These are phyloP conservation scores for Amphimedon queenslandica DNA, from an alignment of 37 sponge, comb jelly and placozoan species.

Conservation along the genomic window DNA sequence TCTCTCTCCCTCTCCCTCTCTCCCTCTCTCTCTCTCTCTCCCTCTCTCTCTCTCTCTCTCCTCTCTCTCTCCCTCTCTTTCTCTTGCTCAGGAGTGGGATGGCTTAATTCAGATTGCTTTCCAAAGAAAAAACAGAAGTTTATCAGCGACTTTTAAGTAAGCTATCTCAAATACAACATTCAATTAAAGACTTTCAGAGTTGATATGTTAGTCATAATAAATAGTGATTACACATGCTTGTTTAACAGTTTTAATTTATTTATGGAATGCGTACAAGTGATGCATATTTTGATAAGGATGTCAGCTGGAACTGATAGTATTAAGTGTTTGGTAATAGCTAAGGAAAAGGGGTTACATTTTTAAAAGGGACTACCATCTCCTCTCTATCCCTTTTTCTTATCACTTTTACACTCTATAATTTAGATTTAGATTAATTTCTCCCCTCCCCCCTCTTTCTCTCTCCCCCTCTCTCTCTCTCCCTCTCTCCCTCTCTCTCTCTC, in stretches of 20 bases:
- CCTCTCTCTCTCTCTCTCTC: neutral
- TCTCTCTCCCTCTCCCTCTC: neutral
- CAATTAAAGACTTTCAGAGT: too few relatives aligned
- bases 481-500: slow-evolving; percentile 6
- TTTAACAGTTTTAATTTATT: too few relatives aligned
- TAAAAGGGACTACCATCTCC: neutral
- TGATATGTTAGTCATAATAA: too few relatives aligned
- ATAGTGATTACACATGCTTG: too few relatives aligned
- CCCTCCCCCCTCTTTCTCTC: neutral
- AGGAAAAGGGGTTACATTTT: too few relatives aligned
- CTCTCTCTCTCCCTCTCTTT: too few relatives aligned
- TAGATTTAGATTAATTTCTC: neutral
- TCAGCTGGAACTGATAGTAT: too few relatives aligned
- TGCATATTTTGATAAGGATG: too few relatives aligned
- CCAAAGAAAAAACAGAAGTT: slow-evolving; percentile 87
- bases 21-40: neutral
- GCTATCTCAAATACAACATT: neutral
- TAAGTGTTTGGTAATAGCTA: too few relatives aligned
- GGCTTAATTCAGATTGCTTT: slow-evolving; percentile 80
- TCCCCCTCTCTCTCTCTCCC: neutral
- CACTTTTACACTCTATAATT: neutral
- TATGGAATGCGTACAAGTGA: too few relatives aligned
- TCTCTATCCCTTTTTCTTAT: neutral
- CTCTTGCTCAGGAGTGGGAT: slow-evolving; percentile 83
- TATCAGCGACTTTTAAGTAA: slow-evolving; percentile 68